Percentiles rank a stretch among this genome's conserved stretches.
Evolutionary conservation across 1,140 invertebrate species (phyloP).

Genomic region (Chironomus striatipennis): DNA sequence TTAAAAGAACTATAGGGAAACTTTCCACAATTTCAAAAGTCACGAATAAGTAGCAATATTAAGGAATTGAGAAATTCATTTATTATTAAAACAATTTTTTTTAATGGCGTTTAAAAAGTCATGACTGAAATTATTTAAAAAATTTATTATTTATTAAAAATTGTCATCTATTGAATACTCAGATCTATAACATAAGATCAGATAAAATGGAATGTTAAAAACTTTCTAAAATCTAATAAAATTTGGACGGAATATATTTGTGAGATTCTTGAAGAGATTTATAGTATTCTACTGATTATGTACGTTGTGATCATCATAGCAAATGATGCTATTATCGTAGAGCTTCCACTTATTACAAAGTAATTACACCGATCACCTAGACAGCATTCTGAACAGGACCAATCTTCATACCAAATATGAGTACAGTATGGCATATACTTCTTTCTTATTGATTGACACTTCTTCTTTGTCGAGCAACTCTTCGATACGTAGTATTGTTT

Average conservation of each 20-base stretch:
- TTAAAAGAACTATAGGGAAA: no score
- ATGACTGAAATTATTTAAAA: no score
- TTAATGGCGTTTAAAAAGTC: no score
- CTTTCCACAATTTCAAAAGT: no score
- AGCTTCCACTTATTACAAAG: constrained; percentile 59
- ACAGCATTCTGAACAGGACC: constrained; percentile 95
- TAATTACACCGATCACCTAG: constrained; percentile 95
- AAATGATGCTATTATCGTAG: neutral
- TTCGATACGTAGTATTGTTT: constrained; percentile 95
- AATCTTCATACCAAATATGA: constrained; percentile 96
- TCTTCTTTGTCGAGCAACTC: constrained; percentile 69
- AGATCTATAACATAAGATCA: no score
- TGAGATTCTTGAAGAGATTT: neutral
- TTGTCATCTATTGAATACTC: no score
- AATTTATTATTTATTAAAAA: no score
- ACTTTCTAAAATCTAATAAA: neutral
- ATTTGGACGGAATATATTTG: neutral
- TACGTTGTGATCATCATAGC: neutral
- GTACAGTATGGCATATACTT: constrained; percentile 72
- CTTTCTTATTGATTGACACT: constrained; percentile 62
- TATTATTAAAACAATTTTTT: no score
- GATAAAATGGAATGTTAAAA: no score
- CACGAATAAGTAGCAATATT: no score
- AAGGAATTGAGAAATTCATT: no score
- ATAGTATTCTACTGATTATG: neutral